Base-by-base conservation (phyloP, 2,113 vertebrate genomes). In the Coryphaenoides rupestris region DNA sequence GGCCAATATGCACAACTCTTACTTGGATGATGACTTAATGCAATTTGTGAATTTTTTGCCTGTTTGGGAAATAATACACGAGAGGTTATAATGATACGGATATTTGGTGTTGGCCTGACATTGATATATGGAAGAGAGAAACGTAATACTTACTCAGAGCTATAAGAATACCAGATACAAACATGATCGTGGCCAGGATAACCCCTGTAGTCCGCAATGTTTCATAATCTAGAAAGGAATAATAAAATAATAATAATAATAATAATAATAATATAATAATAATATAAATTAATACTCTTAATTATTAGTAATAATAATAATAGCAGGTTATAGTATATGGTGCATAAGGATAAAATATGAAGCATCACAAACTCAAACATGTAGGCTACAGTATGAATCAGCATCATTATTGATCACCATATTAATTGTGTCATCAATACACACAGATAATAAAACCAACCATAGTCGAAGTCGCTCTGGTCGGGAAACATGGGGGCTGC, bases 201-300 rank as follows among this genome's bases (percentile, higher is more conserved):
- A 96, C 83, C n/a, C 95, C 95, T 2, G 93, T 91, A 2, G 90
- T 93, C 76, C 91, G 81, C 73, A 96, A 69, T 0, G 94, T 93
- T 26, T 93, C 93, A 40, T 96, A 95, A 83, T 96, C 94, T 95
- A 78, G 26, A 80, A 62, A 24, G 55, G 58, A 59, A 3, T n/a
- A n/a, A n/a, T n/a, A 75, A 60, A 72, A 71, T 13, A 14, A n/a
- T 54, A 21, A 63, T 16, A 5, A 59, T 40, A 15, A 24, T n/a
- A n/a, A n/a, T n/a, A 59, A 3, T n/a, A n/a, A n/a, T n/a, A 75
- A 60, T 70, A 71, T 13, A 14, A n/a, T 54, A 21, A 63, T 16
- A 5, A 59, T 40, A 15, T 19, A n/a, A n/a, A n/a, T n/a, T n/a
- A n/a, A n/a, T n/a, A n/a, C n/a, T n/a, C n/a, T n/a, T n/a, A n/a